Evolutionary conservation across 2,888 invertebrate genomes (phyloP).

Genomic region (Limnephilus lunatus): DNA sequence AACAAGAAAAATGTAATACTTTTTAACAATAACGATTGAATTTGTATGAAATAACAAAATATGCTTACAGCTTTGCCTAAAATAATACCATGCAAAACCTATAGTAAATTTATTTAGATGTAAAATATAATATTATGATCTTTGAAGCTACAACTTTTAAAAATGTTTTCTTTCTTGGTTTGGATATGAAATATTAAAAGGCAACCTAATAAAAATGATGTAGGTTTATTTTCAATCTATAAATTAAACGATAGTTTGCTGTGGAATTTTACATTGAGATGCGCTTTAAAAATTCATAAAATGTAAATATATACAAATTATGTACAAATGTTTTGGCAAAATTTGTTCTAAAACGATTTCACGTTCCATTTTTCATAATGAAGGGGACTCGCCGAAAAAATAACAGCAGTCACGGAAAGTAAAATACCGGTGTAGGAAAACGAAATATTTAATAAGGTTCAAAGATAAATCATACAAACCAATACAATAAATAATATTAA

Average conservation of each 20-base stretch:
- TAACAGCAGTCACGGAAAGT: neutral
- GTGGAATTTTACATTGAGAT: neutral
- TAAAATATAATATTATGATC: too few species aligned
- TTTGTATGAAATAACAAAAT: neutral
- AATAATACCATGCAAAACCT: neutral
- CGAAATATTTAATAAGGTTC: neutral
- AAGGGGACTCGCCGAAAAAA: neutral
- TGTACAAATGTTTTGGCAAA: neutral
- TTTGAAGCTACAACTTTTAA: too few species aligned
- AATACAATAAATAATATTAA: neutral
- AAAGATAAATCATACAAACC: neutral
- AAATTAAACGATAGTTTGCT: neutral
- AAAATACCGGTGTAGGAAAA: neutral
- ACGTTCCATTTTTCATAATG: neutral
- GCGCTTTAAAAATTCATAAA: neutral
- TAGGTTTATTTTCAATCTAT: neutral
- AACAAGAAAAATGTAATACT: neutral
- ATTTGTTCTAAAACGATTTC: neutral
- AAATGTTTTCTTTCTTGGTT: neutral
- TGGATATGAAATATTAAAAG: neutral
- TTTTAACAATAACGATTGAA: neutral
- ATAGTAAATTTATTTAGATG: neutral
- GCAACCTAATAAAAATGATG: neutral
- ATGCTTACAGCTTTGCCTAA: slow-evolving; percentile 2
- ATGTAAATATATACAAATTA: neutral